These are phyloP conservation scores for Yponomeuta malinellus DNA, from an alignment of 2,888 invertebrate species.

Conservation along the genomic window DNA sequence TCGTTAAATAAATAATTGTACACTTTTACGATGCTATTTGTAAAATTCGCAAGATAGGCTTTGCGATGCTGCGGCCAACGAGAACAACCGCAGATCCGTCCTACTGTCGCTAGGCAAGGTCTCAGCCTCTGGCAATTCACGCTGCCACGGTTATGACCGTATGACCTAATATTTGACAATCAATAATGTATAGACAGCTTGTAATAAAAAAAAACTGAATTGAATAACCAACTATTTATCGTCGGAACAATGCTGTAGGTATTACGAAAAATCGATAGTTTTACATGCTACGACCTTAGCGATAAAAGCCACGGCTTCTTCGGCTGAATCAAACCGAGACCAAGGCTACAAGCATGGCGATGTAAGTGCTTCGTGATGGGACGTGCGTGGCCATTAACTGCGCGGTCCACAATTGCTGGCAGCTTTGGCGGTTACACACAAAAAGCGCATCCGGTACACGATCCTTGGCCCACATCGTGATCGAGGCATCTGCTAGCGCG, in stretches of 20 bases:
- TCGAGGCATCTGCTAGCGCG: slow-evolving; percentile 44
- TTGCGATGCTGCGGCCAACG: slow-evolving; percentile 18
- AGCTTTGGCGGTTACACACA: slow-evolving; percentile 6
- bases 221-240: background rate
- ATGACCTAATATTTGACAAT: background rate
- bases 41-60: slow-evolving; percentile 20
- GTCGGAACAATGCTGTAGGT: background rate
- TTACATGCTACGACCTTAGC: background rate
- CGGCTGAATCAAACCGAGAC: background rate
- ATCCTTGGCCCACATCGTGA: slow-evolving; percentile 67
- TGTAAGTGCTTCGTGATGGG: slow-evolving; percentile 4
- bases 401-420: slow-evolving; percentile 5
- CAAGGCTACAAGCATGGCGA: background rate
- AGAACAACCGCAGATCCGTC: slow-evolving; percentile 62
- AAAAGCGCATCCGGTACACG: slow-evolving; percentile 45
- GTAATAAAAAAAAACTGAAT: background rate
- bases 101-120: slow-evolving; percentile 62
- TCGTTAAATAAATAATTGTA: slow-evolving; percentile 17
- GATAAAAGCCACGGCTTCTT: background rate
- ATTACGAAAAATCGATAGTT: background rate
- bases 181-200: background rate
- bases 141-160: background rate
- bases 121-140: slow-evolving; percentile 38
- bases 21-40: slow-evolving; percentile 17
- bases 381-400: slow-evolving; percentile 3